Evolutionary conservation across 1,140 invertebrate species (phyloP), one percentile per base, ranked within the genome.

Genomic region (Eumeta japonica): DNA sequence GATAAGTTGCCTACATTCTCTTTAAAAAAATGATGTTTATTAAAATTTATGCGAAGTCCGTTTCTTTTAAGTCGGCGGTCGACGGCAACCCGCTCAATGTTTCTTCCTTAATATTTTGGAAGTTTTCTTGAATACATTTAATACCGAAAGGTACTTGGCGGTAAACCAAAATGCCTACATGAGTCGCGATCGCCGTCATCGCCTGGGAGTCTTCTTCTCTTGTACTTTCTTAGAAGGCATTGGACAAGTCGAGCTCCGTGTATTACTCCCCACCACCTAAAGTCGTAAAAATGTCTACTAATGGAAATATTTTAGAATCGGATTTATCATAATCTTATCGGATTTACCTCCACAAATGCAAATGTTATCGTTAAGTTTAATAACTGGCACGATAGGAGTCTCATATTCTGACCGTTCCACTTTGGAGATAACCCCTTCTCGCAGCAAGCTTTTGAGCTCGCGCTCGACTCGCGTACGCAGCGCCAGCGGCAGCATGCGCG

Each of bases 101-200:
- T 14, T 57, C 52, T 30, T 56, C 57, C 45, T 57, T 55, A 5
- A 47, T 19, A 28, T 51, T 58, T 42, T 63, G 58, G 58, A 61
- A 58, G 29, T 57, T 59, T 41, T 56, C 50, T 0, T 51, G 51
- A 5, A 59, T 42, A 37, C 50, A 55, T n/a, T 39, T 48, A 10
- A 56, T 48, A 1, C 53, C 59, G 33, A 49, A 55, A 4, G 54
- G 49, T 3, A 55, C 43, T 3, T 57, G 49, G 48, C 2, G 54
- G 41, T 55, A 43, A 16, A 30, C 43, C 34, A 65, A 50, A 39
- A 46, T 50, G 41, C 50, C 59, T 3, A 54, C 37, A 36, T 64
- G 54, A 0, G 59, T 64, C 11, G 44, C 43, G 18, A 54, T 57
- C 0, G 52, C 46, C 2, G 50, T 55, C 32, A 30, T 50, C 10